Conservation (phyloP, 2,888 invertebrate species). For the Temnothorax unifasciatus region DNA sequence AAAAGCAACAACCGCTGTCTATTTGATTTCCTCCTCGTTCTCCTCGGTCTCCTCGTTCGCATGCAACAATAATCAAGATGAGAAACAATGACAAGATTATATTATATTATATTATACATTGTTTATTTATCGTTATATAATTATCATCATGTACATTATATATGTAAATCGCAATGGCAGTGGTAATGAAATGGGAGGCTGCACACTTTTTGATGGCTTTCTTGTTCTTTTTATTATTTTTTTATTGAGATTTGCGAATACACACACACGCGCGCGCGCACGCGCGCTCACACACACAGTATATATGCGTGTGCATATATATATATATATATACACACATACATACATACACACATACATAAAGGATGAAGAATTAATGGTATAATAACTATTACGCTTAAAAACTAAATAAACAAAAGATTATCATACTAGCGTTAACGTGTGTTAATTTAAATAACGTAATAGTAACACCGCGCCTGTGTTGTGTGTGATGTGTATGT, state of each 20-base stretch:
- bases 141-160: constrained; percentile 32
- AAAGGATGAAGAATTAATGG: constrained; percentile 85
- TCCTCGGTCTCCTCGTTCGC: neutral
- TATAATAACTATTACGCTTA: constrained; percentile 83
- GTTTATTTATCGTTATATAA: constrained; percentile 46
- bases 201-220: constrained; percentile 33
- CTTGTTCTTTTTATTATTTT: constrained; percentile 55
- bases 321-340: neutral
- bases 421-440: constrained; percentile 84
- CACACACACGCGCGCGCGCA: neutral
- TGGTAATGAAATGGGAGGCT: constrained; percentile 41
- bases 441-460: constrained; percentile 85
- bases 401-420: constrained; percentile 86
- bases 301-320: too few relatives aligned
- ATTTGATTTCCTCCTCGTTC: neutral
- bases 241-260: constrained; percentile 86
- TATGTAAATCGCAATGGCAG: constrained; percentile 46
- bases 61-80: neutral
- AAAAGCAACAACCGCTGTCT: constrained; percentile 42
- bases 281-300: too few relatives aligned
- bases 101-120: constrained; percentile 30
- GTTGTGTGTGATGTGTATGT: neutral
- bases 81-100: constrained; percentile 38
- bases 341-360: constrained; percentile 76
- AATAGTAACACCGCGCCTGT: constrained; percentile 75